These are phyloP conservation scores for Colletes collaris DNA, from an alignment of 2,888 invertebrate genomes.

Conservation along the genomic window DNA sequence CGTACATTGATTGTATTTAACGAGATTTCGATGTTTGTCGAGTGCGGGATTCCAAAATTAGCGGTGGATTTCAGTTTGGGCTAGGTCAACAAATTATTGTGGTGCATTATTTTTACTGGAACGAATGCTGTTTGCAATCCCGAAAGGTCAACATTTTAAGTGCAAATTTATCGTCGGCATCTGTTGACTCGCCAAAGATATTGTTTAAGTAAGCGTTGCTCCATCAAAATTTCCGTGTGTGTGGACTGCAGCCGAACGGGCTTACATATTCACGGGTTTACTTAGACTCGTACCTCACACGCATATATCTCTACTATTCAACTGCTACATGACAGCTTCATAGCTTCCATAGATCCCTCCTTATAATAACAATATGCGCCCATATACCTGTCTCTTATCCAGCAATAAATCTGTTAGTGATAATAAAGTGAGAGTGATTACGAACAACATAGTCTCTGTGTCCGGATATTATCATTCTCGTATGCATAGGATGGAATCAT, in stretches of 20 bases:
- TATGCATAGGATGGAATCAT: too few relatives aligned
- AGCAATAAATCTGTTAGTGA: conserved; percentile 56
- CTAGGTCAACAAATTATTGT: background rate
- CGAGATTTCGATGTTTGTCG: too few relatives aligned
- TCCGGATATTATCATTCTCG: background rate
- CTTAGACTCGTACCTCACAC: conserved; percentile 36
- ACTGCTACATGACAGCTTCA: conserved; percentile 48
- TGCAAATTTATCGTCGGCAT: conserved; percentile 22
- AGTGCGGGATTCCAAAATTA: too few relatives aligned
- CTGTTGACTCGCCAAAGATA: conserved; percentile 41
- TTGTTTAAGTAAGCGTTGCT: conserved; percentile 63
- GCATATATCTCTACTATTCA: conserved; percentile 34
- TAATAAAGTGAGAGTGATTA: conserved; percentile 70
- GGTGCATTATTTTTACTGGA: background rate
- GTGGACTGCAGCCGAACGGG: conserved; percentile 66
- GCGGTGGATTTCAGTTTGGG: too few relatives aligned
- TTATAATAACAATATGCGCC: conserved; percentile 50
- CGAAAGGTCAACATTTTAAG: background rate
- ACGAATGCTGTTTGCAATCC: background rate
- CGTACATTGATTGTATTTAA: too few relatives aligned
- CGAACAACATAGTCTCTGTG: conserved; percentile 49
- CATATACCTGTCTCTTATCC: conserved; percentile 35
- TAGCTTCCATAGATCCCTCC: conserved; percentile 49
- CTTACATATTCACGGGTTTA: conserved; percentile 57
- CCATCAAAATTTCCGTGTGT: conserved; percentile 71